A percentile compares a stretch with the other conserved stretches of the same genome.
Evolutionary conservation across 2,113 vertebrate genomes (phyloP).

Genomic region (Bufo bufo): DNA sequence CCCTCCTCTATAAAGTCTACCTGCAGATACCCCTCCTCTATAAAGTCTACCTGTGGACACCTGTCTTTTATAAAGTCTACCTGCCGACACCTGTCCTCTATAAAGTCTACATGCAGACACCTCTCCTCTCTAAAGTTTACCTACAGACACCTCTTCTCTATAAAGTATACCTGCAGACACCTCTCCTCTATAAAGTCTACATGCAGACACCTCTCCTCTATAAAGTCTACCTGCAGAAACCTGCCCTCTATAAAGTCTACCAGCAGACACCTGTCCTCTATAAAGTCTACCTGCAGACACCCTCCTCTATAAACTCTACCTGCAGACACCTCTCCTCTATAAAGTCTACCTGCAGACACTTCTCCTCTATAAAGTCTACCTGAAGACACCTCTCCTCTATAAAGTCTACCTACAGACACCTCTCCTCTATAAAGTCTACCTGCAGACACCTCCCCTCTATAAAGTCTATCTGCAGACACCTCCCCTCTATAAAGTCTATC

Average conservation of each 20-base stretch:
- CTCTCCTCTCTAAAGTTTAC: not conserved
- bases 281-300: not conserved
- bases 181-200: not conserved
- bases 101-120: not conserved
- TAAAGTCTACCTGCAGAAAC: no score
- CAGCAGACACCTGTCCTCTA: not conserved
- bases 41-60: not conserved
- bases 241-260: not conserved
- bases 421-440: no score
- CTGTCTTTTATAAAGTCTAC: not conserved
- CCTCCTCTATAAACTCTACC: not conserved
- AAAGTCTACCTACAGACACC: not conserved
- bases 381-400: not conserved
- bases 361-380: not conserved
- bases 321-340: not conserved
- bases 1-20: not conserved
- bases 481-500: no score
- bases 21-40: not conserved
- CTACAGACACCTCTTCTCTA: not conserved
- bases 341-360: not conserved
- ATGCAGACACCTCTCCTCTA: not conserved
- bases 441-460: no score
- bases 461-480: no score
- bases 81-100: not conserved
- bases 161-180: not conserved